Base-by-base conservation (phyloP, 1,140 invertebrate genomes). In the Rhynchophorus ferrugineus region DNA sequence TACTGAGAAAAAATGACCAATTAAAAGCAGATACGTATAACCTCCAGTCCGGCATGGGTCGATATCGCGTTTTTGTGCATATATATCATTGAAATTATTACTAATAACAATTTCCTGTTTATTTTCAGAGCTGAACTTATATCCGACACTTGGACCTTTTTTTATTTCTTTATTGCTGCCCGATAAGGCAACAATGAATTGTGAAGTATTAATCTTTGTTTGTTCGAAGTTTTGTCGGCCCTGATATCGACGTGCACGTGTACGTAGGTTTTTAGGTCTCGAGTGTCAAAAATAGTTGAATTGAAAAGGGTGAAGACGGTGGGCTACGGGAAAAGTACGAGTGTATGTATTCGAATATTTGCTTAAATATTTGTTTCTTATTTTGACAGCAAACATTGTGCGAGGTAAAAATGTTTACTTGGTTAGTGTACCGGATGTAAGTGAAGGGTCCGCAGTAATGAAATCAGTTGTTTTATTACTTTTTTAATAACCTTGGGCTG, bases 61-160 rank as follows among this genome's bases (percentile, higher is more conserved):
- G n/a, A 13, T 38, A 14, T 14, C 16, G 2, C 2, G 7, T 38
- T 16, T 14, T 38, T 14, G n/a, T 16, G 36, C 36, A 38, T 16
- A 38, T 16, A 37, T 37, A 38, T 38, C 36, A 16, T 38, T 38
- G 1, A 38, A 38, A 14, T 38, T 38, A 38, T 38, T 38, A 38
- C 16, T 38, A 38, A n/a, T n/a, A 38, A 38, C 36, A 38, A 38
- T 38, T 38, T 38, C 36, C 36, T 38, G 36, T 38, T 38, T 38
- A 38, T 38, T 38, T 38, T 13, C 16, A 14, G 11, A 38, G 16
- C 16, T 38, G 36, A 38, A 14, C 36, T 2, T 38, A 38, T 16
- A 38, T 38, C 36, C 36, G 36, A 38, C 36, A 38, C 17, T 38
- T 16, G n/a, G 11, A 11, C 36, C n/a, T 16, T 38, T 13, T 37